Base-by-base conservation (phyloP, 1,140 invertebrate species). In the Orussus abietinus region DNA sequence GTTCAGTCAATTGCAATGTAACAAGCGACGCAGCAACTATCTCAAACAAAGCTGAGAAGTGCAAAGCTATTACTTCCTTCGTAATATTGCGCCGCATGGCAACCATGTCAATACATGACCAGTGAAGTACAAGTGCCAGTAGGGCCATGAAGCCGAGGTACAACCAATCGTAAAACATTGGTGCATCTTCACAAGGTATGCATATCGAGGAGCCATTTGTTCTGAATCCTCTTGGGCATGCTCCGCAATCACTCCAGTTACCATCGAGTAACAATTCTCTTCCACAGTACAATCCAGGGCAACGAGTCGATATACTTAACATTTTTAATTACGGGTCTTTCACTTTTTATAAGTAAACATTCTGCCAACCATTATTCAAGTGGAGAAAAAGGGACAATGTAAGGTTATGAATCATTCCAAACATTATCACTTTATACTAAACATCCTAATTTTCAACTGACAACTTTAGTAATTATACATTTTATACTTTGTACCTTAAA, bases 91-190 rank as follows among this genome's bases (percentile, higher is more conserved):
- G 78, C 51, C 82, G 78, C 62, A 86, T 83, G 22, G 86, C 79
- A 12, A 87, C 82, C 72, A 79, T 82, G 64, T 96, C 92, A 31
- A 96, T 96, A 58, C 88, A 93, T 57, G 90, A 90, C 79, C 88
- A 92, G 69, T 97, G 92, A 40, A 96, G 71, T 19, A 93, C 81
- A 7, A 96, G 64, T 0, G 90, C 84, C 25, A 93, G 53, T 5
- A 95, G 60, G 1, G 83, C 88, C 89, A 96, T 95, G 57, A 96
- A 97, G 2, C 90, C 88, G 10, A 97, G 75, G 69, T 95, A 97
- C 1, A 96, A 76, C 85, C 90, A 94, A 60, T 96, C 93, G 61
- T 97, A 96, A n/a, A 92, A 78, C 19, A 79, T 74, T 1, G 90
- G 85, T 11, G 75, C 71, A 39, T 88, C 84, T 3, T 80, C 74